Conservation (phyloP, 2,113 vertebrate species). For the Pluvialis apricaria region DNA sequence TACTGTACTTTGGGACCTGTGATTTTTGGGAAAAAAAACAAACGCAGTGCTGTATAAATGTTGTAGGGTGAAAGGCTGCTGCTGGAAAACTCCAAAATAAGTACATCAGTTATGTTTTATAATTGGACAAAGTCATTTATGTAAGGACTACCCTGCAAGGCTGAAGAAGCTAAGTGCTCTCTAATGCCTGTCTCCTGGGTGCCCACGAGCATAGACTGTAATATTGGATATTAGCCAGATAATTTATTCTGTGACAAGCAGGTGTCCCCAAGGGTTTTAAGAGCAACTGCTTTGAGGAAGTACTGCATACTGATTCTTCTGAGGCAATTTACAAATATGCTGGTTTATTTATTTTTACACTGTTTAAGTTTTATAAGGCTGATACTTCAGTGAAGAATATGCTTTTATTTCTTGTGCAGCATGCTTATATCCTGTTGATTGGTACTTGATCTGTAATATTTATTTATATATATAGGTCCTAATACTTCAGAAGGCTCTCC, state of each 20-base stretch:
- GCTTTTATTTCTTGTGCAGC: not conserved
- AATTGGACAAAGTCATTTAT: not conserved
- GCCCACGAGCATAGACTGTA: not conserved
- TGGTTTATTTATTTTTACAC: not conserved
- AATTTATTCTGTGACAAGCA: constrained; percentile 57
- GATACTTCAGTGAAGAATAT: not conserved
- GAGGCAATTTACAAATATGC: not conserved
- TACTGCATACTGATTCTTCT: not conserved
- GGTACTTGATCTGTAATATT: not conserved
- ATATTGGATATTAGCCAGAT: constrained; percentile 56
- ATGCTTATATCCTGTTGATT: not conserved
- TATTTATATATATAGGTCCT: not conserved
- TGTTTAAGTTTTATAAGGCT: not conserved
- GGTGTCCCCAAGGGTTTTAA: constrained; percentile 18
- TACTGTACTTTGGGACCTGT: not conserved
- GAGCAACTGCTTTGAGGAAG: constrained; percentile 8
- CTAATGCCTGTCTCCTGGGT: constrained; percentile 27
- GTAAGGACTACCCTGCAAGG: constrained; percentile 3
- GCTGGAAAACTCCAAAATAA: not conserved
- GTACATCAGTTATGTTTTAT: not conserved
- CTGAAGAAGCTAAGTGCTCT: constrained; percentile 35
- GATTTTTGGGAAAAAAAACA: not conserved
- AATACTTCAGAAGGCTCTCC: not conserved
- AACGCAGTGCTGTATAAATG: not conserved
- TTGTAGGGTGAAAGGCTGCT: not conserved